Evolutionary conservation across 2,113 vertebrate species (phyloP).

Genomic region (Eclectus roratus): DNA sequence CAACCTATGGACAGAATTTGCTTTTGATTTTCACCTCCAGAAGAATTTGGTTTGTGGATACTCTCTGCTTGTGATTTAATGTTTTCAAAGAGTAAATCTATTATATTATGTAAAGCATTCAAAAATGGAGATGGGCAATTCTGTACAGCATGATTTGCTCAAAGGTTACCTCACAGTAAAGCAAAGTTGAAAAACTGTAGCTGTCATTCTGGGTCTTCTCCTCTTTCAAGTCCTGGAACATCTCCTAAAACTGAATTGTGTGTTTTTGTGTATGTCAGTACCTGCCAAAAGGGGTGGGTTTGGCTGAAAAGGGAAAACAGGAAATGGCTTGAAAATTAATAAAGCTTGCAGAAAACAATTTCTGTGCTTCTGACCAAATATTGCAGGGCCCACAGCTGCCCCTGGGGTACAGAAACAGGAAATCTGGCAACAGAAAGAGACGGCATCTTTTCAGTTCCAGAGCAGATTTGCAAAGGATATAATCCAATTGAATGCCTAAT

Average conservation of each 20-base stretch:
- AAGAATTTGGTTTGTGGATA: not conserved
- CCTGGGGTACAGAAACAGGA: not conserved
- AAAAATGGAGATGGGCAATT: not conserved
- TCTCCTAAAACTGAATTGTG: not conserved
- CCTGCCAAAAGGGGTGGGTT: slow-evolving; percentile 58
- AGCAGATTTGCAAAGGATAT: not conserved
- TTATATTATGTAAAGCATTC: not conserved
- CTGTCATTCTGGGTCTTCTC: not conserved
- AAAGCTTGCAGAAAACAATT: slow-evolving; percentile 61
- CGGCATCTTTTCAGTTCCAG: not conserved
- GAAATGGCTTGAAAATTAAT: slow-evolving; percentile 65
- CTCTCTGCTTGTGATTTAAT: not conserved
- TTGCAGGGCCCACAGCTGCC: not conserved
- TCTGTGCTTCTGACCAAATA: slow-evolving; percentile 19
- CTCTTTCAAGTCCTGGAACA: not conserved
- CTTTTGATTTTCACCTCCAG: not conserved
- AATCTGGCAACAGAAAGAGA: not conserved
- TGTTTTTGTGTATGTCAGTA: not conserved
- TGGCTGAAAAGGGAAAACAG: slow-evolving; percentile 66
- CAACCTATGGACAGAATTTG: not conserved
- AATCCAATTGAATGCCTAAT: not conserved
- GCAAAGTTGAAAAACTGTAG: not conserved
- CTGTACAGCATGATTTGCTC: not conserved
- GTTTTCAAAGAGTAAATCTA: not conserved
- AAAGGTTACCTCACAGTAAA: not conserved